Conservation (phyloP, 35 echinoderm and acorn worm species). For the Ophiothrix spiculata region DNA sequence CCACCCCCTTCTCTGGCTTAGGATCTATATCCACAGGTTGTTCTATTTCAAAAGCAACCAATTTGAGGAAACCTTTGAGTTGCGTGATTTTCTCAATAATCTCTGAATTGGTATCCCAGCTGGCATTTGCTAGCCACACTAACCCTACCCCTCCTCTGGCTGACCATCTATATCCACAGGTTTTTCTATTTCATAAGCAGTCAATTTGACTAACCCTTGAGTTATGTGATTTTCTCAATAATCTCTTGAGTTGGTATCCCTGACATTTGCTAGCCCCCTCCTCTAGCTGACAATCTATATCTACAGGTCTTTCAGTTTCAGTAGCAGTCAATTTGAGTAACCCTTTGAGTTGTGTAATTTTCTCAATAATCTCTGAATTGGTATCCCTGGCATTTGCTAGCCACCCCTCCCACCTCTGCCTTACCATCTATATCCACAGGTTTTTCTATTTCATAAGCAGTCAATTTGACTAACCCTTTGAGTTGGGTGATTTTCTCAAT, state of each 20-base stretch:
- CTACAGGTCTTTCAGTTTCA: conserved; percentile 86
- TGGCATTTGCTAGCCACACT: background rate
- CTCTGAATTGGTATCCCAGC: too few relatives aligned
- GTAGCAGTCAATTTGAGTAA: conserved; percentile 83
- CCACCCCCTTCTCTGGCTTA: too few relatives aligned
- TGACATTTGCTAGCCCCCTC: conserved; percentile 28
- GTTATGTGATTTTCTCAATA: conserved; percentile 67
- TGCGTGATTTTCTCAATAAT: conserved; percentile 77
- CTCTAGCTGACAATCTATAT: conserved; percentile 81
- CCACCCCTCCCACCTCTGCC: too few relatives aligned
- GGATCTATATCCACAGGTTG: conserved; percentile 97
- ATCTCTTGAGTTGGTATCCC: conserved; percentile 57
- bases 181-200: conserved; percentile 80
- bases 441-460: conserved; percentile 80
- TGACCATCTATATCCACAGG: conserved; percentile 94
- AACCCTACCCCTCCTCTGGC: too few relatives aligned
- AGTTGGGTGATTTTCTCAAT: conserved; percentile 74
- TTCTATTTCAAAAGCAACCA: conserved; percentile 71
- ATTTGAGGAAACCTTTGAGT: conserved; percentile 84
- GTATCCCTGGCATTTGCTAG: too few relatives aligned
- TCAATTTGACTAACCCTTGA: conserved; percentile 91
- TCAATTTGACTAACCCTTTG: conserved; percentile 88
- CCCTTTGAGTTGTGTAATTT: conserved; percentile 79
- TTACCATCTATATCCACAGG: conserved; percentile 95
- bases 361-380: conserved; percentile 79